These are phyloP conservation scores for Drosophila affinis DNA, from an alignment of 2,888 invertebrate genomes.

Conservation along the genomic window DNA sequence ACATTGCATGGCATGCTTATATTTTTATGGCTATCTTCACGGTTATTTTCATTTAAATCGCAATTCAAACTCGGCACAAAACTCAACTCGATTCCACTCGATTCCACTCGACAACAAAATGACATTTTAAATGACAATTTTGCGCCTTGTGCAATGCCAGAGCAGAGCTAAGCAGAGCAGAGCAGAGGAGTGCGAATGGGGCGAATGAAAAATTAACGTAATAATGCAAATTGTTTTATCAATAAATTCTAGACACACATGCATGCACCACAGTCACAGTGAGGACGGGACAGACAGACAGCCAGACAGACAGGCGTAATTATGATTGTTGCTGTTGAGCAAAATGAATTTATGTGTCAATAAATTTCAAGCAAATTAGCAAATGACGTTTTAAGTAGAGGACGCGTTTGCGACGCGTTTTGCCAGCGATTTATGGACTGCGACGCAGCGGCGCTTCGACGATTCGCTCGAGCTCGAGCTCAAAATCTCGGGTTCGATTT, in stretches of 20 bases:
- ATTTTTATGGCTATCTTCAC: conserved; percentile 77
- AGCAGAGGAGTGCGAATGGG: not conserved
- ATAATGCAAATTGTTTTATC: conserved; percentile 79
- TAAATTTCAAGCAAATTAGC: conserved; percentile 77
- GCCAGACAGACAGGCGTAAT: conserved; percentile 43
- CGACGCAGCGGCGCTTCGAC: not conserved
- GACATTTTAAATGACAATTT: conserved; percentile 79
- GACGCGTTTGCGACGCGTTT: conserved; percentile 49
- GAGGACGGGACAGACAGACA: no score
- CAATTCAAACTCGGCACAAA: conserved; percentile 60
- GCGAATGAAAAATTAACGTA: conserved; percentile 66
- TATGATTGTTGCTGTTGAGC: conserved; percentile 51
- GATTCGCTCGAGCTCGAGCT: not conserved
- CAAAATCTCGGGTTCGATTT: not conserved
- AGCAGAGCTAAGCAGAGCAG: conserved; percentile 8
- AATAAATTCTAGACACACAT: conserved; percentile 74
- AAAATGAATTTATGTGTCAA: conserved; percentile 79
- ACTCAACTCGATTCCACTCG: not conserved
- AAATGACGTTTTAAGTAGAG: conserved; percentile 73
- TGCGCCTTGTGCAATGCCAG: conserved; percentile 63
- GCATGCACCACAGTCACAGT: not conserved
- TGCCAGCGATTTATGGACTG: conserved; percentile 63
- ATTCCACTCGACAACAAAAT: conserved; percentile 47
- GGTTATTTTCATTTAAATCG: conserved; percentile 78
- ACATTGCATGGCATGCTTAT: conserved; percentile 49